Conservation (phyloP, 2,797 vertebrate species). For the Notamacropus eugenii region DNA sequence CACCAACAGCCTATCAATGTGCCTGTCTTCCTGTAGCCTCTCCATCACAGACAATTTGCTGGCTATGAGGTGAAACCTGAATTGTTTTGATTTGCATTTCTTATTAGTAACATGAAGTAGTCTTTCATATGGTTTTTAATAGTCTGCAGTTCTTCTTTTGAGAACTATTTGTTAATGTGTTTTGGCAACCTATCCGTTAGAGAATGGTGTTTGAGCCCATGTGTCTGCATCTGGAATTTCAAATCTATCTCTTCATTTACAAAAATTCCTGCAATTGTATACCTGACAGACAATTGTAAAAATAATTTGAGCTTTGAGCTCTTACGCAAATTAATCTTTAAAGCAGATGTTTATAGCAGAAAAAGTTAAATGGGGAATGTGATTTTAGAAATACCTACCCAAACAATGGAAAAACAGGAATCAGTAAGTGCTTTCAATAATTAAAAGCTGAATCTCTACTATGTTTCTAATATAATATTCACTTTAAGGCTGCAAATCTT, state of each 20-base stretch:
- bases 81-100: no score
- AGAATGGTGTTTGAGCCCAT: background rate
- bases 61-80: no score
- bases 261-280: background rate
- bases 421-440: background rate
- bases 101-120: no score
- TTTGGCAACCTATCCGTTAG: background rate
- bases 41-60: no score
- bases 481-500: background rate
- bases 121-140: no score
- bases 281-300: background rate
- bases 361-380: background rate
- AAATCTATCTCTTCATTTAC: background rate
- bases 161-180: background rate
- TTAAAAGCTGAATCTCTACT: background rate
- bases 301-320: background rate
- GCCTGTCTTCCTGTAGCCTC: no score
- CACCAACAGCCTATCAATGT: no score
- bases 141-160: background rate
- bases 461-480: background rate
- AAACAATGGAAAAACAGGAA: background rate
- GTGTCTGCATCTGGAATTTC: background rate
- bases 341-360: background rate
- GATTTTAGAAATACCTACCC: background rate
- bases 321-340: background rate